Evolutionary conservation across 2,113 vertebrate species (phyloP), one percentile per base, ranked within the genome.

Genomic region (Smithornis capensis): DNA sequence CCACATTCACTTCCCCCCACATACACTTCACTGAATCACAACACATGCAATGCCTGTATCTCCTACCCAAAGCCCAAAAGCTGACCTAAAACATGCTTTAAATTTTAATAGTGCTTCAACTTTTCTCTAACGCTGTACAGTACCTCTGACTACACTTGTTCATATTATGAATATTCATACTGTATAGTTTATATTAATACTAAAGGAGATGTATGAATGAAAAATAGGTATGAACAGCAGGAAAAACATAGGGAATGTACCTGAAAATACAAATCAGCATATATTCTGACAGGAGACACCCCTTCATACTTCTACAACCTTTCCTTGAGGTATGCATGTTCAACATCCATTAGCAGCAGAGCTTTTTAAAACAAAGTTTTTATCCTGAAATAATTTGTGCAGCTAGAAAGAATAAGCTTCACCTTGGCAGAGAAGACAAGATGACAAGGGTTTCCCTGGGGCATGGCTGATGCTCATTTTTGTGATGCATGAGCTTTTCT

Each of bases 401-500:
- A 63, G 24, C 4, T 14, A 79, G 44, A 84, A 94, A 71, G 60
- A 89, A 33, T 10, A 70, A 60, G n/a, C 42, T 93, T 82, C 65
- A 71, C 49, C 28, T 60, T 73, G 40, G 69, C 70, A 91, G 52
- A 60, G 47, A 78, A 63, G 52, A 85, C 22, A 91, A 92, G 52
- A 73, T 60, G 84, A 73, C 78, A 91, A 44, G 40, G 18, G 40
- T 28, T 56, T 94, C 87, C 65, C 52, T 60, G 62, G 62, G 70
- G 70, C 62, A 87, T 0, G 0, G 40, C 22, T 63, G 35, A 87
- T 31, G 44, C 12, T 25, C 53, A 69, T 85, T 91, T 92, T 89
- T 0, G 0, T 37, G 33, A 89, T 12, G 17, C 3, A 1, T 2
- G 14, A 71, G 35, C 29, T 68, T 71, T 82, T 60, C 81, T 78